Conservation (phyloP, 2,113 vertebrate species). For the Colaptes auratus region DNA sequence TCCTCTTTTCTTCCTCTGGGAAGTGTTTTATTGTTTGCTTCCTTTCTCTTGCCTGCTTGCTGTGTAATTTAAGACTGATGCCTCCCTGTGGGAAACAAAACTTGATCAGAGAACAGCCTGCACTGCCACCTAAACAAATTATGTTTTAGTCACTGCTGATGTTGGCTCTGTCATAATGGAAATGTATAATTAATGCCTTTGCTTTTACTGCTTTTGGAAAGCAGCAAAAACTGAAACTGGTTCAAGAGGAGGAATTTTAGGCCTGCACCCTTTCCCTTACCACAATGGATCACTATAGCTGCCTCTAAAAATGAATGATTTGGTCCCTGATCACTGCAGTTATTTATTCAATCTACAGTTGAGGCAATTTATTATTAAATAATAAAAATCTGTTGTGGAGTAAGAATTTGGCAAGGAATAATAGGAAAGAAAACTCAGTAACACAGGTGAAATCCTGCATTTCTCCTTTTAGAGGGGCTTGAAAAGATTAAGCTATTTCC, state of each 20-base stretch:
- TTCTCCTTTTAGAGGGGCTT: constrained; percentile 46
- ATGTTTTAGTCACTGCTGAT: constrained; percentile 75
- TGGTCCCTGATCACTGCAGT: constrained; percentile 5
- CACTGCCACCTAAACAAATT: constrained; percentile 78
- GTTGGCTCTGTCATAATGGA: constrained; percentile 76
- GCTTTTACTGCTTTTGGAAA: constrained; percentile 72
- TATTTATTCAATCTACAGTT: constrained; percentile 17
- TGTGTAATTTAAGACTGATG: constrained; percentile 80
- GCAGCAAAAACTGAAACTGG: constrained; percentile 56
- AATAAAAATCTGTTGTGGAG: constrained; percentile 38
- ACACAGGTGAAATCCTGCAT: constrained; percentile 33
- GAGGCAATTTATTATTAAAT: constrained; percentile 31
- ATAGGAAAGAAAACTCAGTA: constrained; percentile 24
- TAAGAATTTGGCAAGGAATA: constrained; percentile 19
- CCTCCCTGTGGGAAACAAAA: constrained; percentile 77
- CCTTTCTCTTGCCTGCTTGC: constrained; percentile 73
- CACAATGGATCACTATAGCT: background rate
- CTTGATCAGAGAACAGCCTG: constrained; percentile 77
- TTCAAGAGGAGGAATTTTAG: constrained; percentile 57
- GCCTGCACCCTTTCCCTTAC: background rate
- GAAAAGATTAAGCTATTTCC: constrained; percentile 67
- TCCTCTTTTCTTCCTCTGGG: constrained; percentile 39
- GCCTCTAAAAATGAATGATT: background rate
- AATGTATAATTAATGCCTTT: constrained; percentile 79
- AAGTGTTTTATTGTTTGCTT: constrained; percentile 71